These are phyloP conservation scores for Bombus soroeensis DNA, from an alignment of 1,140 invertebrate species.

Conservation along the genomic window DNA sequence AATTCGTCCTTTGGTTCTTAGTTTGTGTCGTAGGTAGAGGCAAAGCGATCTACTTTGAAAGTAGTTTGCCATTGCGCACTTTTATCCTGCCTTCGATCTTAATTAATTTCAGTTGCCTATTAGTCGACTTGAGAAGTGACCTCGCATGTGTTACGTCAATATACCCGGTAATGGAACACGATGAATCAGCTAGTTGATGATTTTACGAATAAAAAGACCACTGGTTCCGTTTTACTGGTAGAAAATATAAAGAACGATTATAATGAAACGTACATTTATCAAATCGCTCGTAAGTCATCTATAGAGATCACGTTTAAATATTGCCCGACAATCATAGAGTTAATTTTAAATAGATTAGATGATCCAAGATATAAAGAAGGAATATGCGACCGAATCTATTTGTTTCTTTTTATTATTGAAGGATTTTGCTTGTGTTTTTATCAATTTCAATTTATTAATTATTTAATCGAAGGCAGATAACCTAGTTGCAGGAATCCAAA, in stretches of 20 bases:
- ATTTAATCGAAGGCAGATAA: too few species aligned
- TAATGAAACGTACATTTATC: neutral
- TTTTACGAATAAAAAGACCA: conserved; percentile 34
- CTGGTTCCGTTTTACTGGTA: neutral
- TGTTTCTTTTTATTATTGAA: neutral
- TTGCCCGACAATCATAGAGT: neutral
- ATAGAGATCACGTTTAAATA: neutral
- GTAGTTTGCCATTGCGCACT: conserved; percentile 15
- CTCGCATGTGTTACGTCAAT: conserved; percentile 49
- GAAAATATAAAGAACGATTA: neutral
- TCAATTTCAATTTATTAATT: too few species aligned
- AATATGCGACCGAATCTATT: neutral
- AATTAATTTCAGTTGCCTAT: conserved; percentile 66
- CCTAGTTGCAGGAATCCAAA: too few species aligned
- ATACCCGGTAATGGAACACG: neutral
- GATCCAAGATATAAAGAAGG: too few species aligned
- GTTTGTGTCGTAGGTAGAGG: neutral
- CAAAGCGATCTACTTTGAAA: conserved; percentile 9
- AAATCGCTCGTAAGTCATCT: neutral
- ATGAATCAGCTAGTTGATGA: conserved; percentile 50
- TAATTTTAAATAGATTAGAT: neutral
- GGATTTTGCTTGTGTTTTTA: too few species aligned
- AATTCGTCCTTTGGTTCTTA: conserved; percentile 1
- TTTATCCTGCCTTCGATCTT: conserved; percentile 58
- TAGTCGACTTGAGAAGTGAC: conserved; percentile 36